Evolutionary conservation across 2,888 invertebrate species (phyloP).

Genomic region (Salpingus planirostris): DNA sequence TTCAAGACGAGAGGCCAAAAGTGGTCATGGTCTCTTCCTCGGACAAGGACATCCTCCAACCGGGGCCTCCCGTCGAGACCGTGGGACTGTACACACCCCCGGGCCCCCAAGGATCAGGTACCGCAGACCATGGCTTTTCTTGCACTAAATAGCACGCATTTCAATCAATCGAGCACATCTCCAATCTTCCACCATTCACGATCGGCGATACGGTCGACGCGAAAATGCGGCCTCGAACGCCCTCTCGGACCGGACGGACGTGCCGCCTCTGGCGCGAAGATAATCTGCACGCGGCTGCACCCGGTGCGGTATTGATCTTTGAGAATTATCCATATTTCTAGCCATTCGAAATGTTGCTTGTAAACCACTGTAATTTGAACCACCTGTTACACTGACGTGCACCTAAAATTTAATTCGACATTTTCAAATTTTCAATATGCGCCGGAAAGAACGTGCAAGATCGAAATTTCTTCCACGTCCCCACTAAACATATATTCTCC

Average conservation of each 20-base stretch:
- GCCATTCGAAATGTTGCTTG: constrained; percentile 31
- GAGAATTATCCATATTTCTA: constrained; percentile 28
- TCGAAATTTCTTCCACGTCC: constrained; percentile 24
- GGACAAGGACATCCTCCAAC: constrained; percentile 37
- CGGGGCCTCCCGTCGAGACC: constrained; percentile 33
- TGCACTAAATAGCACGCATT: constrained; percentile 14
- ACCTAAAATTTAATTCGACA: constrained; percentile 25
- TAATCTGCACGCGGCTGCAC: constrained; percentile 16
- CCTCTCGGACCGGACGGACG: constrained; percentile 3
- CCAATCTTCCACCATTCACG: constrained; percentile 1
- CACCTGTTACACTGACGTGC: constrained; percentile 35
- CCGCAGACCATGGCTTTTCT: constrained; percentile 17
- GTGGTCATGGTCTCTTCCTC: constrained; percentile 39
- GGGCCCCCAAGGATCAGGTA: constrained; percentile 44
- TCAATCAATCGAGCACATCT: not conserved
- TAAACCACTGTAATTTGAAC: constrained; percentile 38
- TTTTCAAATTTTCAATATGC: constrained; percentile 25
- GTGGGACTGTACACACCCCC: constrained; percentile 42
- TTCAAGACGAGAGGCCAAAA: constrained; percentile 37
- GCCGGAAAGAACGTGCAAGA: constrained; percentile 14
- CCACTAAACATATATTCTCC: constrained; percentile 21
- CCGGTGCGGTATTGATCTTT: constrained; percentile 16
- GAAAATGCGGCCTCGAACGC: too few relatives aligned
- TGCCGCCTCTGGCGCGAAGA: constrained; percentile 13
- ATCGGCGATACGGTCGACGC: too few relatives aligned